Evolutionary conservation across 2,797 vertebrate genomes (phyloP), one percentile per base, ranked within the genome.

Genomic region (Malurus leucopterus): DNA sequence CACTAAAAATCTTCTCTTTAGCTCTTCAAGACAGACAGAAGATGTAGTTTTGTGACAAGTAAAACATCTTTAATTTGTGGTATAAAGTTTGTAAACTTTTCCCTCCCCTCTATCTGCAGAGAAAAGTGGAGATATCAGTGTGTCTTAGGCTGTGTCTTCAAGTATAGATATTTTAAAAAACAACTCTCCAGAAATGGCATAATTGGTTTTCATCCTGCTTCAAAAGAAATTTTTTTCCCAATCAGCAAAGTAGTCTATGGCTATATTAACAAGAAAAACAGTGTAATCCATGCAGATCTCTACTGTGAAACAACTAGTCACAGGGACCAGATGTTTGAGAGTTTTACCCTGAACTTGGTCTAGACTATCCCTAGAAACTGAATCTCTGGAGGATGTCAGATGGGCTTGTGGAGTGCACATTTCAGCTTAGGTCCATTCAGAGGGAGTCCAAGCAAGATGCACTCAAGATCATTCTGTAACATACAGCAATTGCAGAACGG

Each of bases 391-490:
- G 22, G 53, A 75, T 63, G 53, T 41, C 41, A 62, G 41, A 36
- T 30, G 19, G 57, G 41, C 61, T 84, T 0, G 0, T 30, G 29
- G 64, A 73, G 29, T 0, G 0, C 64, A 24, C 23, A 3, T 59
- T 83, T 74, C 47, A 40, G 17, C 32, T 36, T 21, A 54, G 40
- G n/a, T 54, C 51, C 38, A 27, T 68, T 62, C 49, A 67, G 15
- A 58, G 36, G 7, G 10, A 57, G 13, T 61, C 73, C 34, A 73
- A 16, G 5, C 18, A 20, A 46, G 22, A 8, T 36, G 50, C 9
- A 22, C 21, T 58, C 27, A 24, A 47, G 38, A 36, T 63, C 36
- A 20, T 24, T 73, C 41, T 4, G 0, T 63, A 49, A 59, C 27
- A n/a, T 9, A 43, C 22, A 81, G 32, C n/a, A 70, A 68, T 8